A percentile compares a stretch with the other conserved stretches of the same genome.
Evolutionary conservation across 2,797 vertebrate species (phyloP).

Genomic region (Acomys russatus): DNA sequence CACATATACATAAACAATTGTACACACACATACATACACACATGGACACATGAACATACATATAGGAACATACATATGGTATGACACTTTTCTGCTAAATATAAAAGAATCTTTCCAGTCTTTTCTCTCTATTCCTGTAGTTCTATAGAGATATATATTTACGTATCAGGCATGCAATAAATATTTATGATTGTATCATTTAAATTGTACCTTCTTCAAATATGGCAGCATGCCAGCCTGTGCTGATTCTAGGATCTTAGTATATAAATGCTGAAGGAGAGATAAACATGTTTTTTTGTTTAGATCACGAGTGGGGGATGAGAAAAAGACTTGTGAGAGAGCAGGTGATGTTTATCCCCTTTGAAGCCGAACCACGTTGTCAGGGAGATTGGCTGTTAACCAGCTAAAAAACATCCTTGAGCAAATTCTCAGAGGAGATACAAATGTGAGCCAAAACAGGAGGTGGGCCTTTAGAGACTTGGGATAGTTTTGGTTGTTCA

Average conservation of each 20-base stretch:
- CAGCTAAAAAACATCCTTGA: no score
- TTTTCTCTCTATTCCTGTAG: rapidly evolving
- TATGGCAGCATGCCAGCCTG: not conserved
- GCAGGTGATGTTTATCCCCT: no score
- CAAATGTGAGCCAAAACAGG: no score
- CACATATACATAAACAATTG: rapidly evolving
- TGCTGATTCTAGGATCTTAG: not conserved
- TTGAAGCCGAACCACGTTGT: no score
- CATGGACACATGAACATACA: not conserved
- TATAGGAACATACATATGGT: no score
- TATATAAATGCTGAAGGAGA: not conserved
- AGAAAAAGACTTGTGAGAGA: no score
- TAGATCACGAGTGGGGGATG: no score
- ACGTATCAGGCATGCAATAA: not conserved
- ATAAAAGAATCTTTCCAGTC: not conserved
- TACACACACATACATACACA: not conserved
- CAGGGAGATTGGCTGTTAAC: no score
- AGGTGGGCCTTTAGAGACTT: no score
- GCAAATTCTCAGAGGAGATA: no score
- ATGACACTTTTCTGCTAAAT: not conserved
- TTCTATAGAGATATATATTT: not conserved
- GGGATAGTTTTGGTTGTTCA: no score
- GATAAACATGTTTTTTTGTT: no score
- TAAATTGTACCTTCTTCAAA: not conserved
- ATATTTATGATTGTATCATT: not conserved